These are phyloP conservation scores for Lasioglossum villosulum DNA, from an alignment of 2,888 invertebrate species.

Conservation along the genomic window DNA sequence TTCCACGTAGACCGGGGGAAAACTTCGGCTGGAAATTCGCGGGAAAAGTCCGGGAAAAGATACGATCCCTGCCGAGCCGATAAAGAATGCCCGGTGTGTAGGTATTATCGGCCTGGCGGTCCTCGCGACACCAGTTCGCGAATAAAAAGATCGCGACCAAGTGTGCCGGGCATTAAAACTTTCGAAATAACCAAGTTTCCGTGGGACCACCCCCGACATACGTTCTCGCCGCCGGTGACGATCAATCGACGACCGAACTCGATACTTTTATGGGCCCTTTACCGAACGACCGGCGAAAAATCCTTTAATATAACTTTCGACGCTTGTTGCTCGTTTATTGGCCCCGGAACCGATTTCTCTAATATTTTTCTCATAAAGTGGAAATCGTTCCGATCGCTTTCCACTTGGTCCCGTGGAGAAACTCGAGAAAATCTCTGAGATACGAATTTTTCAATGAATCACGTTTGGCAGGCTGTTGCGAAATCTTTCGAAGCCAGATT, in stretches of 20 bases:
- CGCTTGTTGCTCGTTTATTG: not conserved
- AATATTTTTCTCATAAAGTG: not conserved
- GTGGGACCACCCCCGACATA: conserved; percentile 9
- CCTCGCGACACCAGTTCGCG: not conserved
- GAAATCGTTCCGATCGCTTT: not conserved
- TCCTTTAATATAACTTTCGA: not conserved
- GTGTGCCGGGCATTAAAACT: conserved; percentile 55
- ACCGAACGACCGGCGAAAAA: not conserved
- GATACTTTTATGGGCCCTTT: not conserved
- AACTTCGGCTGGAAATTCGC: conserved; percentile 55
- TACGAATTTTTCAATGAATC: too few relatives aligned
- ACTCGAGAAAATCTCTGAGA: not conserved
- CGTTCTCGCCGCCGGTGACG: conserved; percentile 23
- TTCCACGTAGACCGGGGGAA: conserved; percentile 64
- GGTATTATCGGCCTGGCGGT: conserved; percentile 42
- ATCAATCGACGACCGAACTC: not conserved
- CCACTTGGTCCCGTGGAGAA: not conserved
- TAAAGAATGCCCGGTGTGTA: conserved; percentile 8
- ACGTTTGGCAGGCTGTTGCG: too few relatives aligned
- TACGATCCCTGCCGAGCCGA: conserved; percentile 36
- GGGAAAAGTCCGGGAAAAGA: conserved; percentile 52
- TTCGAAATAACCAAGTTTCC: conserved; percentile 64
- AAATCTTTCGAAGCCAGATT: too few relatives aligned
- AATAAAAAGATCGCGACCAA: conserved; percentile 10
- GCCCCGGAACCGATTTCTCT: not conserved